Evolutionary conservation across 2,888 invertebrate species (phyloP).

Genomic region (Chaetogeoica ovagalla): DNA sequence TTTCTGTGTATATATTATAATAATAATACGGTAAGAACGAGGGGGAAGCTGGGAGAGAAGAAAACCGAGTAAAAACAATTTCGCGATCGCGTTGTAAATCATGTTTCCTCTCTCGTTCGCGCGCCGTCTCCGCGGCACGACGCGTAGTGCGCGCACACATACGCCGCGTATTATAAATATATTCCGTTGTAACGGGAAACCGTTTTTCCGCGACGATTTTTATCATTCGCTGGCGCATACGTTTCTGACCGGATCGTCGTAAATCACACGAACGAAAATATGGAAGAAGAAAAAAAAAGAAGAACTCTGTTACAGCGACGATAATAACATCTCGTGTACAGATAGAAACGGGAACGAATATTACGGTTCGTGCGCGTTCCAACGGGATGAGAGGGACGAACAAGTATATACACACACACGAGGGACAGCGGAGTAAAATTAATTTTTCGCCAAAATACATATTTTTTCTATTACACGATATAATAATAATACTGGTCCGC

Average conservation of each 20-base stretch:
- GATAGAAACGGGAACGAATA: conserved; percentile 15
- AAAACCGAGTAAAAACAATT: conserved; percentile 51
- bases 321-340: not conserved
- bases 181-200: no score
- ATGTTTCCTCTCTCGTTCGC: not conserved
- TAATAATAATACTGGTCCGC: not conserved
- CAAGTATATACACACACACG: not conserved
- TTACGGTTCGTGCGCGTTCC: conserved; percentile 6
- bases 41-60: not conserved
- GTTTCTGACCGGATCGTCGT: no score
- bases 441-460: conserved; percentile 30
- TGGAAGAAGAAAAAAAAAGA: no score
- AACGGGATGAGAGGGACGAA: not conserved
- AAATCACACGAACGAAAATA: no score
- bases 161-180: no score
- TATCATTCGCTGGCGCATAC: no score
- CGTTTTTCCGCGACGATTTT: no score
- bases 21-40: no score
- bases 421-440: conserved; percentile 18
- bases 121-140: no score
- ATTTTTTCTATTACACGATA: no score
- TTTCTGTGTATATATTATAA: not conserved
- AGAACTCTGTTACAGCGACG: no score
- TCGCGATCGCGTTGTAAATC: conserved; percentile 43
- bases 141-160: no score